Base-by-base conservation (phyloP, 2,113 vertebrate genomes). In the Vidua macroura region DNA sequence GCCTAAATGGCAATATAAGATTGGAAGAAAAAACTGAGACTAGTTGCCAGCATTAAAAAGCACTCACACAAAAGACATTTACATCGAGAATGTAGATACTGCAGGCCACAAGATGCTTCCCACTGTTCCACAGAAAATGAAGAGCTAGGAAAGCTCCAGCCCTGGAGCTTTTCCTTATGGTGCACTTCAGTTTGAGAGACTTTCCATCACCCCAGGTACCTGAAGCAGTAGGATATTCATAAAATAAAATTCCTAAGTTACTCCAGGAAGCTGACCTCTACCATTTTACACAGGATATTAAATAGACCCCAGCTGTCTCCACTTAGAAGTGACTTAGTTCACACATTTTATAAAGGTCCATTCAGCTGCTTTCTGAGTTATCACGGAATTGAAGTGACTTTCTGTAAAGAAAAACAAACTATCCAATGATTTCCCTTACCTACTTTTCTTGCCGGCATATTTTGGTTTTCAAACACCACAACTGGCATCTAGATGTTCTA, bases 241-340 rank as follows among this genome's bases (percentile, higher is more conserved):
- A 92, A 96, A 95, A 94, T 53, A 86, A 86, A 94, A 92, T 68
- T 74, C 92, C 59, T 10, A 62, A 85, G 51, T 94, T 96, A 96
- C 92, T 94, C 86, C 93, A 95, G 94, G 95, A 93, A 93, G 90
- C 56, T 88, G 96, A 94, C 96, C 92, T 89, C 86, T 69, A 93
- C 95, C 73, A 74, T 95, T 94, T 94, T 70, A 93, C 86, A 90
- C 79, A 93, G 96, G 95, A 93, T 94, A 94, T 95, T 93, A 90
- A 96, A 93, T 80, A 95, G 94, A 93, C 55, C 76, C 76, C 95
- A 96, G 83, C 90, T 96, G 90, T 93, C 95, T 97, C 90, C 93
- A 95, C 91, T 95, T 90, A 95, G 30, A 91, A 94, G 59, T 67
- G 87, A 91, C 93, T 93, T 90, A 92, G 94, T 92, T 95, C 60